These are phyloP conservation scores for Electrona antarctica DNA, from an alignment of 2,113 vertebrate genomes.

Conservation along the genomic window DNA sequence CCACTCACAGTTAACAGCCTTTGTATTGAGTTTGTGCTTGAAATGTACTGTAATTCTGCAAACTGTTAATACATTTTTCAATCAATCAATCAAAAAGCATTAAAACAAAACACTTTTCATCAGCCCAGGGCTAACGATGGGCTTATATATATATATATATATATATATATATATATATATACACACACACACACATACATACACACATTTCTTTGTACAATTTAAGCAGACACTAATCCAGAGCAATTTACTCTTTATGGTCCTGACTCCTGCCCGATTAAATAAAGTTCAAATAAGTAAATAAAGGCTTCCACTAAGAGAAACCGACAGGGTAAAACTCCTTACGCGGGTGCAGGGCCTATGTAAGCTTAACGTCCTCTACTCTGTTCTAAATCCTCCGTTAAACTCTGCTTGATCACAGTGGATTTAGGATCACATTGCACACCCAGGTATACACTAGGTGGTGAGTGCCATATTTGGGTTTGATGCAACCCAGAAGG, in stretches of 20 bases:
- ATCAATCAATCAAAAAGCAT: too few species aligned
- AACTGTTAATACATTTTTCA: too few species aligned
- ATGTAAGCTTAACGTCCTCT: background rate
- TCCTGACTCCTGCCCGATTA: slow-evolving; percentile 10
- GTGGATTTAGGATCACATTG: background rate
- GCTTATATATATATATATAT: too few species aligned
- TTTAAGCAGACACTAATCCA: too few species aligned
- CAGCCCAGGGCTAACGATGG: too few species aligned
- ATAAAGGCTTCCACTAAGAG: slow-evolving; percentile 8
- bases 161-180: too few species aligned
- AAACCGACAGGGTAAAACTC: background rate
- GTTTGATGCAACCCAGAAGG: slow-evolving; percentile 47
- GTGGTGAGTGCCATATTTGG: slow-evolving; percentile 15
- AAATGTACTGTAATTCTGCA: too few species aligned
- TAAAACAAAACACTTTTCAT: too few species aligned
- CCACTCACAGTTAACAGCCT: too few species aligned
- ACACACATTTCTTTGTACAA: too few species aligned
- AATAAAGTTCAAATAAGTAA: slow-evolving; percentile 24
- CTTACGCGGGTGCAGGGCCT: background rate
- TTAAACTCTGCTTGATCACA: background rate
- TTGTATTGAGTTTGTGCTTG: too few species aligned
- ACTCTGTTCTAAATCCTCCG: background rate
- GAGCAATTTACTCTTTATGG: background rate
- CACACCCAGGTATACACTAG: slow-evolving; percentile 12
- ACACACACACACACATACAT: too few species aligned